Percentiles rank a stretch among this genome's conserved stretches.
Conservation (phyloP, 2,113 vertebrate genomes). For the Symphodus melops region DNA sequence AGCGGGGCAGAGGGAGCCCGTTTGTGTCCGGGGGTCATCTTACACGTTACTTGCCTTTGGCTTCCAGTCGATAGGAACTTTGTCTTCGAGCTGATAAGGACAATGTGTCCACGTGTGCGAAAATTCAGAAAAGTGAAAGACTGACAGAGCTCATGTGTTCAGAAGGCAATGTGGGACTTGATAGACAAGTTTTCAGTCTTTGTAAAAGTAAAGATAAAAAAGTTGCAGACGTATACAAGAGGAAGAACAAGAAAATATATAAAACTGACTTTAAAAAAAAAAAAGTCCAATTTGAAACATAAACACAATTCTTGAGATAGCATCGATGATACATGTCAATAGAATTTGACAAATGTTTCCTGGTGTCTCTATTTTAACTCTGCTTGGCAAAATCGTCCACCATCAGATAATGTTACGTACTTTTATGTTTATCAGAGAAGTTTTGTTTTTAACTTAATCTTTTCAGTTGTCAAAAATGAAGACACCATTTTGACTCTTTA, state of each 20-base stretch:
- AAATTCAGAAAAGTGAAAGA: conserved; percentile 17
- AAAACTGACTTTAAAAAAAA: background rate
- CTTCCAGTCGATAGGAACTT: conserved; percentile 49
- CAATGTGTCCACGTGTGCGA: conserved; percentile 2
- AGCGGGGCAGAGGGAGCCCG: conserved; percentile 25
- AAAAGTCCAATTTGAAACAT: background rate
- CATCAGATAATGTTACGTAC: no score
- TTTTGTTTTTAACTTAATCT: no score
- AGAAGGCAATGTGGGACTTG: conserved; percentile 3
- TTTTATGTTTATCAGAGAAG: no score
- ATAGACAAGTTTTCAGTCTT: conserved; percentile 8
- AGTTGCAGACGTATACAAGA: background rate
- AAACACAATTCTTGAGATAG: no score
- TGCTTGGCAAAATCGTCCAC: no score
- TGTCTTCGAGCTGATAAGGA: conserved; percentile 37
- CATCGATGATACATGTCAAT: no score
- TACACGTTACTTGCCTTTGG: conserved; percentile 22
- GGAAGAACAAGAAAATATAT: conserved; percentile 6
- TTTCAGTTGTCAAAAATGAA: no score
- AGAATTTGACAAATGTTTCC: no score
- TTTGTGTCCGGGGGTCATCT: conserved; percentile 67
- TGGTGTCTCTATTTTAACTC: no score
- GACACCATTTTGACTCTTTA: no score
- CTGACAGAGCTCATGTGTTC: conserved; percentile 3
- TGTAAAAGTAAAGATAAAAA: background rate